phyloP scores from a whole-genome alignment of 2,888 invertebrate species.

The Heterodera filipjevi region DNA sequence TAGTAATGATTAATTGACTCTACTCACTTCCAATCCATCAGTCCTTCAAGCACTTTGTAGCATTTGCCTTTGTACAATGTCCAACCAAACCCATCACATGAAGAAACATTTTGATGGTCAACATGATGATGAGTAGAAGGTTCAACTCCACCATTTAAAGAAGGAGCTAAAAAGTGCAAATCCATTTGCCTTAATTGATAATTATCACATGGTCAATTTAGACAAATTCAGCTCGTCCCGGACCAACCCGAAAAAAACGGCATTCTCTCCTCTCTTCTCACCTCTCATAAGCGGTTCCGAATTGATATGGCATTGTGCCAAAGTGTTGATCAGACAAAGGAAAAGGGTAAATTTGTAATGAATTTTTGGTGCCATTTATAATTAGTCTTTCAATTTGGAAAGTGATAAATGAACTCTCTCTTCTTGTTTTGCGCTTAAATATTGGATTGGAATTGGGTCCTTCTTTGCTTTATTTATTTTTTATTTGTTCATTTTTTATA shows the following conservation, averaged over 20 bases:
- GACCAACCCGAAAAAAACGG: no score
- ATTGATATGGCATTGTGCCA: background rate
- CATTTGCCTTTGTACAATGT: slow-evolving; percentile 1
- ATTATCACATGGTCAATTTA: no score
- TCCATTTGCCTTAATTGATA: no score
- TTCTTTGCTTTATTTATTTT: background rate
- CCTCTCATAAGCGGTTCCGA: background rate
- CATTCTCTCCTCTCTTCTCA: background rate
- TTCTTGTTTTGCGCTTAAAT: background rate
- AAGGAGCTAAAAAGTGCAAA: no score
- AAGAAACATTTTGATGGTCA: background rate
- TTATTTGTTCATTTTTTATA: background rate
- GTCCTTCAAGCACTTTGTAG: background rate
- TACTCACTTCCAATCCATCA: slow-evolving; percentile 8
- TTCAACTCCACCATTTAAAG: background rate
- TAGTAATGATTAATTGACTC: background rate
- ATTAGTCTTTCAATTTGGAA: background rate
- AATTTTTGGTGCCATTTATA: background rate
- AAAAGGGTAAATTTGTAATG: background rate
- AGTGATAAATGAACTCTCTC: background rate
- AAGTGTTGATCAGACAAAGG: background rate
- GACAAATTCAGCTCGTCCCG: no score
- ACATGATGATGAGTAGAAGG: background rate
- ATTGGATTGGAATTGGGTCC: background rate
- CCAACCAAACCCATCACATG: slow-evolving; percentile 3